phyloP scores from a whole-genome alignment of 2,797 vertebrate genomes.

The Sebastes oblongus region DNA sequence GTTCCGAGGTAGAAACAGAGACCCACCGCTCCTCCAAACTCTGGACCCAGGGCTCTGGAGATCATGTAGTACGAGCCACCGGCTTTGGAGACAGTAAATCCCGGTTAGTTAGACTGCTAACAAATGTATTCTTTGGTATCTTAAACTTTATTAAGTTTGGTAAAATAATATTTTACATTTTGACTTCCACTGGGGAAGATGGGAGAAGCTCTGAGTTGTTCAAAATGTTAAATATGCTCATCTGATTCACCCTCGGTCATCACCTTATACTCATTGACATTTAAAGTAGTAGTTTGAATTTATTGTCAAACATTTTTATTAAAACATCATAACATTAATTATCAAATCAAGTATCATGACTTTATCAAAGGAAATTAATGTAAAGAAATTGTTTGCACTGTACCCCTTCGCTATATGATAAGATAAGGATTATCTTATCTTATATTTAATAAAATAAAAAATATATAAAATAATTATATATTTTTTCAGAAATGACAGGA shows the following conservation, averaged over 20 bases:
- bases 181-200: neutral
- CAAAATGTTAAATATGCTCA: neutral
- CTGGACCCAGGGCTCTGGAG: slow-evolving; percentile 93
- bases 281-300: no score
- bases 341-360: neutral
- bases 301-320: neutral
- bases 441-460: neutral
- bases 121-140: neutral
- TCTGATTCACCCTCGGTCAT: neutral
- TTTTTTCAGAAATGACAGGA: neutral
- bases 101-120: slow-evolving; percentile 6
- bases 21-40: slow-evolving; percentile 96
- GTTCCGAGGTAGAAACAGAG: slow-evolving; percentile 96
- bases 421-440: no score
- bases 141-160: neutral
- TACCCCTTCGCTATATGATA: no score
- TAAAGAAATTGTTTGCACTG: no score
- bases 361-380: no score
- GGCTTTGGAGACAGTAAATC: slow-evolving; percentile 75
- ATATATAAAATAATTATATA: neutral
- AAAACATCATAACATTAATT: neutral
- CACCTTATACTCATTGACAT: neutral
- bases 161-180: neutral
- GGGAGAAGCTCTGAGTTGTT: neutral
- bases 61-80: slow-evolving; percentile 98